A percentile compares a stretch with the other conserved stretches of the same genome.
Evolutionary conservation across 2,888 invertebrate genomes (phyloP).

Genomic region (Apodemia duryi): DNA sequence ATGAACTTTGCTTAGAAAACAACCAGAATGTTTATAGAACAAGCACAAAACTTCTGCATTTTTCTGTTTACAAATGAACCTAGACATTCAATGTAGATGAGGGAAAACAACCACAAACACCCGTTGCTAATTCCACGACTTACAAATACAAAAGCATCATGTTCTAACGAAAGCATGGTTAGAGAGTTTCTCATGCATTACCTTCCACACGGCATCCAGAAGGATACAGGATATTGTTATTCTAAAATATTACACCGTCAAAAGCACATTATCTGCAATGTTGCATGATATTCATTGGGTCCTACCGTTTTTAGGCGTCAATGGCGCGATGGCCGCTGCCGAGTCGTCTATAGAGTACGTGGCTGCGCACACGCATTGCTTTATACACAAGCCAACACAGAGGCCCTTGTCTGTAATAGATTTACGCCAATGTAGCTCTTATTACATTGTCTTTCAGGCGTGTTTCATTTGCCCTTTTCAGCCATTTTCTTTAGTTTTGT

Average conservation of each 20-base stretch:
- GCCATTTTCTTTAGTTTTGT: background rate
- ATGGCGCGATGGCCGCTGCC: constrained; percentile 52
- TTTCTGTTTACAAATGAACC: too few relatives aligned
- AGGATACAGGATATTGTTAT: constrained; percentile 19
- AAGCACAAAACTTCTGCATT: background rate
- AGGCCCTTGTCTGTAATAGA: constrained; percentile 68
- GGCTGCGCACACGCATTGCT: constrained; percentile 69
- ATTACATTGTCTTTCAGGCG: constrained; percentile 13
- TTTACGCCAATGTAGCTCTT: constrained; percentile 42
- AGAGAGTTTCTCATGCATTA: constrained; percentile 1
- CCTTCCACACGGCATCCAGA: background rate
- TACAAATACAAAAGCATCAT: background rate
- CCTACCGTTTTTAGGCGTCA: constrained; percentile 53
- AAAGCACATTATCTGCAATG: constrained; percentile 11
- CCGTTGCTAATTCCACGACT: background rate
- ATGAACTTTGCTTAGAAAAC: background rate
- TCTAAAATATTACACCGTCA: constrained; percentile 4
- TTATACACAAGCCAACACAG: constrained; percentile 74
- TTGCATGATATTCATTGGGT: constrained; percentile 24
- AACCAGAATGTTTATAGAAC: background rate
- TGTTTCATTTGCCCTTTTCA: background rate
- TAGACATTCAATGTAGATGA: background rate
- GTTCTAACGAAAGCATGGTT: constrained; percentile 7
- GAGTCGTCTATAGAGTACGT: constrained; percentile 64
- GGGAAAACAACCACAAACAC: background rate